Conservation (phyloP, 2,888 invertebrate genomes). For the Acronicta leporina region DNA sequence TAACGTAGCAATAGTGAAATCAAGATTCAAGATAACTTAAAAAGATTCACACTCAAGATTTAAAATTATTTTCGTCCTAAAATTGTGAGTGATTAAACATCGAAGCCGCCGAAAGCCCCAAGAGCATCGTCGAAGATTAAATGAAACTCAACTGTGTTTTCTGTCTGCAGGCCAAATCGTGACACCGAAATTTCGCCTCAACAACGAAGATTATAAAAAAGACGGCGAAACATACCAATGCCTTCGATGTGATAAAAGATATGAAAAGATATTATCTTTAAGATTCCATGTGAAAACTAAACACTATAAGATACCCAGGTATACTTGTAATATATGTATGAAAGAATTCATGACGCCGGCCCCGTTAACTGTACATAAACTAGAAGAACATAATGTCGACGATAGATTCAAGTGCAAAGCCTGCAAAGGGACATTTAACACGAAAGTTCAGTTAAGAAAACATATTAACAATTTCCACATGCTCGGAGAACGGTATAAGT, state of each 20-base stretch:
- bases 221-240: slow-evolving; percentile 66
- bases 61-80: neutral
- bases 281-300: slow-evolving; percentile 71
- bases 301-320: slow-evolving; percentile 72
- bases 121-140: slow-evolving; percentile 29
- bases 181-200: slow-evolving; percentile 66
- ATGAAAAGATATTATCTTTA: slow-evolving; percentile 66
- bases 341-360: slow-evolving; percentile 72
- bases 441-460: slow-evolving; percentile 68
- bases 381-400: slow-evolving; percentile 73
- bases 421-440: slow-evolving; percentile 74
- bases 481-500: slow-evolving; percentile 75
- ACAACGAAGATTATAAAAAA: slow-evolving; percentile 66
- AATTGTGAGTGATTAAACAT: neutral
- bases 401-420: slow-evolving; percentile 78
- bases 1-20: too few relatives aligned
- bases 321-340: slow-evolving; percentile 65
- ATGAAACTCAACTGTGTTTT: slow-evolving; percentile 60
- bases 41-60: too few relatives aligned
- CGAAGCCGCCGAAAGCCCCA: slow-evolving; percentile 32
- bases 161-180: slow-evolving; percentile 67
- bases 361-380: slow-evolving; percentile 71
- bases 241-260: slow-evolving; percentile 68
- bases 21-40: too few relatives aligned
- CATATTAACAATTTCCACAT: slow-evolving; percentile 80